These are phyloP conservation scores for Chloroceryle amazona DNA, from an alignment of 2,797 vertebrate genomes.

Conservation along the genomic window DNA sequence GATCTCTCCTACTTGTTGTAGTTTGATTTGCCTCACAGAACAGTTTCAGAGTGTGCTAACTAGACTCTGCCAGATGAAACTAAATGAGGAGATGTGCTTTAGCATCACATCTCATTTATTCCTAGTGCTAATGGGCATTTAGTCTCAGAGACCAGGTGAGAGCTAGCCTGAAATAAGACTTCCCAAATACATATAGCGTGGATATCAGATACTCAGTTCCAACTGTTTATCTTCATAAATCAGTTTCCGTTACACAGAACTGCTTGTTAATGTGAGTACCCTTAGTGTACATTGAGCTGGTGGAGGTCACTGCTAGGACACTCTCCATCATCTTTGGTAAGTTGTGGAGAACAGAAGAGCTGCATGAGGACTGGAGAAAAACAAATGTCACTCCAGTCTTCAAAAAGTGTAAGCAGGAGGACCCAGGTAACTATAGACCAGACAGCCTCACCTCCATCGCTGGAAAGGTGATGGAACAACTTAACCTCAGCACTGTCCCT, in stretches of 20 bases:
- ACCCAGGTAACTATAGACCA: no score
- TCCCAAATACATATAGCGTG: background rate
- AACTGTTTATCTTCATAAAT: background rate
- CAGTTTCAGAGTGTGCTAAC: background rate
- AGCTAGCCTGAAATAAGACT: background rate
- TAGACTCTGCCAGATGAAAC: background rate
- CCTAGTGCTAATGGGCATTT: background rate
- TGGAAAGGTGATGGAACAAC: no score
- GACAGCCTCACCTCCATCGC: no score
- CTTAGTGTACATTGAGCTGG: background rate
- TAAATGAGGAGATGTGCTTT: background rate
- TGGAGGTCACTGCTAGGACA: no score
- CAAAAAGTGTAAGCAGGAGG: no score
- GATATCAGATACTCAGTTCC: background rate
- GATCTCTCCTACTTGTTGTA: background rate
- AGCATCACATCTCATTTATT: background rate
- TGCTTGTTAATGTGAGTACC: background rate
- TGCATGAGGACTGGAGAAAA: no score
- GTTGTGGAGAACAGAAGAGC: no score
- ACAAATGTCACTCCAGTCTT: no score
- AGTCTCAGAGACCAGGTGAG: background rate
- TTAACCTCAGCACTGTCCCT: no score
- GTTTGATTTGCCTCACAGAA: background rate
- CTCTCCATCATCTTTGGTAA: no score
- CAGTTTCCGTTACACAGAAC: background rate